A percentile compares a stretch with the other conserved stretches of the same genome.
Evolutionary conservation across 1,140 invertebrate species (phyloP).

Genomic region (Calephelis virginiensis): DNA sequence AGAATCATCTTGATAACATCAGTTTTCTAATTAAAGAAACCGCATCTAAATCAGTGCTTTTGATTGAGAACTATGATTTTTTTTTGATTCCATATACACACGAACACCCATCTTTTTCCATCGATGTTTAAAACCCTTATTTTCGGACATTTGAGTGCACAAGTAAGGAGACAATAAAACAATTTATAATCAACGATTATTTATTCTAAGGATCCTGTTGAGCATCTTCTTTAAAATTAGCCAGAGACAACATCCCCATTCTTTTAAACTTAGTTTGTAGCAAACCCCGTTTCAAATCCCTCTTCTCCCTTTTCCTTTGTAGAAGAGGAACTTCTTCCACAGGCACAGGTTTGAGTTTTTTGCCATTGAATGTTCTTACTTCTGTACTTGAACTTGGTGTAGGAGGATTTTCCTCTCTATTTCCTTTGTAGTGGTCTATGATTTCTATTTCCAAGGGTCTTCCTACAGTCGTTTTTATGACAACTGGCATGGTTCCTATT

Average conservation of each 20-base stretch:
- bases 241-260: conserved; percentile 42
- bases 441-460: conserved; percentile 36
- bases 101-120: no score
- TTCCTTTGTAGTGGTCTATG: background rate
- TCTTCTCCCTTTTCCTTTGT: conserved; percentile 24
- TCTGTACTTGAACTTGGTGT: background rate
- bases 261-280: conserved; percentile 39
- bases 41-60: no score
- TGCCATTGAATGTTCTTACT: background rate
- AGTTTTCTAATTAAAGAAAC: no score
- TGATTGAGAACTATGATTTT: no score
- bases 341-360: conserved; percentile 8
- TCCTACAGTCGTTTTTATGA: conserved; percentile 29
- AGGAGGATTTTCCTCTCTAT: background rate
- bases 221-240: conserved; percentile 36
- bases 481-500: conserved; percentile 29
- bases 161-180: background rate
- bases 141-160: no score
- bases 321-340: conserved; percentile 9
- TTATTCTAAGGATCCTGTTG: background rate
- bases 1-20: no score
- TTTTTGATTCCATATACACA: no score
- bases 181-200: background rate
- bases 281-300: conserved; percentile 32
- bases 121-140: no score